Conservation (phyloP, 2,113 vertebrate species). For the Hystrix brachyura region DNA sequence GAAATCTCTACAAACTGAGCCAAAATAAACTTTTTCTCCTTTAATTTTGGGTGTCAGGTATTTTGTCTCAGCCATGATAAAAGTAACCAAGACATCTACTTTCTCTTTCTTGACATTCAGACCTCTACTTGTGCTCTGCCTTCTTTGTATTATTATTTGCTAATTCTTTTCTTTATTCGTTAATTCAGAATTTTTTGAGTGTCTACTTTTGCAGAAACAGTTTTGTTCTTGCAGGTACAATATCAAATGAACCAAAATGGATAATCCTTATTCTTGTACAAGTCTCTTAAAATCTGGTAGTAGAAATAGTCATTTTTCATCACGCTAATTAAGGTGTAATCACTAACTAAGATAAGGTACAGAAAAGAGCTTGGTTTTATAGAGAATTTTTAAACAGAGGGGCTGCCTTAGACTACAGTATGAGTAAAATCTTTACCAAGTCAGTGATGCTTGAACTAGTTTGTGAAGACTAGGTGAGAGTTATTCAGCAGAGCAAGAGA, state of each 20-base stretch:
- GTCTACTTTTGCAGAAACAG: background rate
- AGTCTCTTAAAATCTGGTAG: background rate
- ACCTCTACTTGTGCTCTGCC: background rate
- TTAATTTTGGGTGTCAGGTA: no score
- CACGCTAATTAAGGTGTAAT: background rate
- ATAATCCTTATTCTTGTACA: background rate
- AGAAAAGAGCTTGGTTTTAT: background rate
- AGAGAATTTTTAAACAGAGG: background rate
- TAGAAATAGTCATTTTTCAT: constrained; percentile 23
- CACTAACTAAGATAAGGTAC: background rate
- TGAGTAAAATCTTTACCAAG: background rate
- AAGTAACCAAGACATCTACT: no score
- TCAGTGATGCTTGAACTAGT: no score
- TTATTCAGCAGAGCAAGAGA: no score
- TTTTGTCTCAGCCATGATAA: no score
- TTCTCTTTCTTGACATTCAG: background rate
- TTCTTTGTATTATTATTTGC: constrained; percentile 29
- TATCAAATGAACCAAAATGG: background rate
- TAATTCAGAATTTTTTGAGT: background rate
- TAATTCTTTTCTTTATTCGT: background rate
- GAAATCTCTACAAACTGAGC: no score
- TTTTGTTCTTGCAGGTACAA: background rate
- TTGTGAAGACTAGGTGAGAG: no score
- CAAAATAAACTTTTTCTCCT: no score
- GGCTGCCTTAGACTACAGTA: background rate